phyloP scores from a whole-genome alignment of 2,113 vertebrate species.

The Callopanchax toddi region DNA sequence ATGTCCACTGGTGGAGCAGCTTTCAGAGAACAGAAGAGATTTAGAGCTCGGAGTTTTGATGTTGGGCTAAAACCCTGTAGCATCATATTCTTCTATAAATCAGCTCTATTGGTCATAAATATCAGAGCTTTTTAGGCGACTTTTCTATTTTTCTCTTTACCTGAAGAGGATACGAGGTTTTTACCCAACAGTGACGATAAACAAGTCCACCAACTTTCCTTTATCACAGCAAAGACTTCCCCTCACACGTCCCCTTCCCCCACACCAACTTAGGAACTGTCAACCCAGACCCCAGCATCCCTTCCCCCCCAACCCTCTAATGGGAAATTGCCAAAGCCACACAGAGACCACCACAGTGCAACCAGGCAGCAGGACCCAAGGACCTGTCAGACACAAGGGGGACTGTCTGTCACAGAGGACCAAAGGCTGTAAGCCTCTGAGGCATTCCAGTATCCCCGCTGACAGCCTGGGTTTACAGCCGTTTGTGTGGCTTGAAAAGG shows the following conservation, averaged over 20 bases:
- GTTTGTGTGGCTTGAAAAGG: constrained; percentile 79
- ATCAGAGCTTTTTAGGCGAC: too few species aligned
- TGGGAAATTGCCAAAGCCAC: constrained; percentile 54
- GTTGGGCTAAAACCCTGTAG: too few species aligned
- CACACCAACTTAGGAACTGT: constrained; percentile 17
- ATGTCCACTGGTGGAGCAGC: too few species aligned
- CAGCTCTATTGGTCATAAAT: too few species aligned
- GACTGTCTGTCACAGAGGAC: constrained; percentile 72
- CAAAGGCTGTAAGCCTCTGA: constrained; percentile 75
- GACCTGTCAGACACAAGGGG: constrained; percentile 76
- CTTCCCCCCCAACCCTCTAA: constrained; percentile 46
- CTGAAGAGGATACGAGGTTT: too few species aligned
- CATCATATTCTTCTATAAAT: too few species aligned
- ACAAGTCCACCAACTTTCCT: constrained; percentile 18
- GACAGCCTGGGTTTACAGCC: constrained; percentile 77
- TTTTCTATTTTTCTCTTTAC: too few species aligned
- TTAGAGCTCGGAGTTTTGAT: too few species aligned
- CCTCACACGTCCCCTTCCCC: constrained; percentile 10
- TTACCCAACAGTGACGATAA: too few species aligned
- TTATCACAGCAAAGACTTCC: constrained; percentile 8
- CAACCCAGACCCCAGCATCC: constrained; percentile 52
- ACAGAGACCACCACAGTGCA: constrained; percentile 70
- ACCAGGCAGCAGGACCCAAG: constrained; percentile 56
- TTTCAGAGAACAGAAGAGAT: too few species aligned
- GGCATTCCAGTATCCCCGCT: constrained; percentile 74